Evolutionary conservation across 2,113 vertebrate species (phyloP).

Genomic region (Melospiza melodia): DNA sequence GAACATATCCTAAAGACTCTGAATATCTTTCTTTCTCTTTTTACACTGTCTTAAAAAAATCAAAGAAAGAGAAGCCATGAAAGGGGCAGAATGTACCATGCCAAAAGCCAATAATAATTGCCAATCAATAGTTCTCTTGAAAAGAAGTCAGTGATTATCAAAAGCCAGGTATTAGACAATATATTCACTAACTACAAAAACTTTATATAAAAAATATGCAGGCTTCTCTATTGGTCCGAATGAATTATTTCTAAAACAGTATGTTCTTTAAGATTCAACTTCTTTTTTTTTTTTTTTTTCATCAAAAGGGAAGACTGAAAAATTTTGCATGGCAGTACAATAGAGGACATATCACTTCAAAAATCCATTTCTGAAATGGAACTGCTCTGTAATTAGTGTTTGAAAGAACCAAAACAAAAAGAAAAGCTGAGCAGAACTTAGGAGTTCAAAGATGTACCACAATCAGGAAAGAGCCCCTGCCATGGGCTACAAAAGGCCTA

Average conservation of each 20-base stretch:
- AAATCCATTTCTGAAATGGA: neutral
- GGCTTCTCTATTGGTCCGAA: neutral
- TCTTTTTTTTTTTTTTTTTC: neutral
- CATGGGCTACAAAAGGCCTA: neutral
- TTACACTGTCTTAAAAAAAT: neutral
- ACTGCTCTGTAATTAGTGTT: neutral
- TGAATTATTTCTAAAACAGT: neutral
- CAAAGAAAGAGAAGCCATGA: neutral
- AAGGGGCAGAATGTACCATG: neutral
- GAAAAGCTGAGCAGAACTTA: neutral
- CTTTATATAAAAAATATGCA: neutral
- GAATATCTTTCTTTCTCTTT: constrained; percentile 10
- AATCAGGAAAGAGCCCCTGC: neutral
- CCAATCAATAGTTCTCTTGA: neutral
- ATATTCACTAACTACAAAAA: neutral
- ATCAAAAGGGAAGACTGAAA: neutral
- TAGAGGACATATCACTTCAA: neutral
- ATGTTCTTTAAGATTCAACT: neutral
- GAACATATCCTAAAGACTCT: constrained; percentile 30
- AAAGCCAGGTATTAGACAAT: neutral
- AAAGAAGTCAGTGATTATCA: neutral
- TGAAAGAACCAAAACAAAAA: neutral
- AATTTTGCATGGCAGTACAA: neutral
- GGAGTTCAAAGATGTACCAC: neutral
- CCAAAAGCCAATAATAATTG: neutral